phyloP scores from a whole-genome alignment of 2,113 vertebrate species.

The Tamias sibiricus region DNA sequence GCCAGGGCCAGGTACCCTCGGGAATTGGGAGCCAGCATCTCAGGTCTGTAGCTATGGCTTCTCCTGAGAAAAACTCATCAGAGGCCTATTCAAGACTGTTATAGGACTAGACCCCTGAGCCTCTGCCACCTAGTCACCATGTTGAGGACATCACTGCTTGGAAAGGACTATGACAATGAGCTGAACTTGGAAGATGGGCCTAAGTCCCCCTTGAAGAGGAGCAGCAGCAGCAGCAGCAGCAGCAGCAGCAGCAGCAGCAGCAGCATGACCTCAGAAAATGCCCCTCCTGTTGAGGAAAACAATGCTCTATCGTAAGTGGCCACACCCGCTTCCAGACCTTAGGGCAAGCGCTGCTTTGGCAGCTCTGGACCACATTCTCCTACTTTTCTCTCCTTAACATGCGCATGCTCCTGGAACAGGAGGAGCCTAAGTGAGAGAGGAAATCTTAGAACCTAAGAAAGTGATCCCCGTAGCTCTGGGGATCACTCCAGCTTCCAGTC shows the following conservation, averaged over 20 bases:
- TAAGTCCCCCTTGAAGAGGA: neutral
- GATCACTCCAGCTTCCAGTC: neutral
- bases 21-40: neutral
- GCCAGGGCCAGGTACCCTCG: neutral
- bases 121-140: neutral
- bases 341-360: neutral
- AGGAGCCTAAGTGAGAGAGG: neutral
- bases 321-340: neutral
- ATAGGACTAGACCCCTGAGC: neutral
- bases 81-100: neutral
- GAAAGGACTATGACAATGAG: neutral
- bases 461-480: neutral
- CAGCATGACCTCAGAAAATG: neutral
- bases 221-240: too few species aligned
- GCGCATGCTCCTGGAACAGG: neutral
- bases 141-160: neutral
- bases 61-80: neutral
- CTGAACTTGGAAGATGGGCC: accelerated
- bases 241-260: neutral
- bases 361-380: neutral
- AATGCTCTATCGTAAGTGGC: conserved; percentile 48
- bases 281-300: neutral
- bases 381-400: neutral
- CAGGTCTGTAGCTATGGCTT: neutral
- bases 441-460: neutral